These are phyloP conservation scores for Diplazon laetatorius DNA, from an alignment of 2,888 invertebrate genomes.

Conservation along the genomic window DNA sequence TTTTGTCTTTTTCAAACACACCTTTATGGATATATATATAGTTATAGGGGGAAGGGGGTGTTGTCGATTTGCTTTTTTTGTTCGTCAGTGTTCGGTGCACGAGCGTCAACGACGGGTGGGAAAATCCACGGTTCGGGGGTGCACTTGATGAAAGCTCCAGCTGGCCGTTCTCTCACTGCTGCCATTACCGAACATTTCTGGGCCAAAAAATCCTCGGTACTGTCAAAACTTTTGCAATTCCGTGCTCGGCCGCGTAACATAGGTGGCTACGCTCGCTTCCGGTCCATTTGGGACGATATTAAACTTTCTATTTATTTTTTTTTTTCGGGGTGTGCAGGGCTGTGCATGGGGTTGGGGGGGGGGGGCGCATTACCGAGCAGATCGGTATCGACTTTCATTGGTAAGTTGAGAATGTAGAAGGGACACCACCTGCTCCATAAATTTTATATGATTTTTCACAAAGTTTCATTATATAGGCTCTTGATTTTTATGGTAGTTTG, in stretches of 20 bases:
- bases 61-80: slow-evolving; percentile 25
- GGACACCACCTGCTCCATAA: too few species aligned
- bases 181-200: slow-evolving; percentile 31
- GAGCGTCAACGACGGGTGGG: slow-evolving; percentile 24
- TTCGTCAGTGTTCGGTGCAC: neutral
- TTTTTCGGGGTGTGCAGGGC: too few species aligned
- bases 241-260: neutral
- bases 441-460: too few species aligned
- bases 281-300: neutral
- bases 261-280: slow-evolving; percentile 16
- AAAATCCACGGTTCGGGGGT: slow-evolving; percentile 35
- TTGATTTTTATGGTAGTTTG: too few species aligned
- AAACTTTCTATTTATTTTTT: neutral
- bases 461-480: too few species aligned
- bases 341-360: neutral
- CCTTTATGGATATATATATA: slow-evolving; percentile 5
- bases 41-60: neutral
- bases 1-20: too few species aligned
- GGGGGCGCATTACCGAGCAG: too few species aligned
- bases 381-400: slow-evolving; percentile 13
- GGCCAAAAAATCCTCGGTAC: slow-evolving; percentile 36
- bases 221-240: slow-evolving; percentile 54
- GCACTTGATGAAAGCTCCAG: slow-evolving; percentile 46
- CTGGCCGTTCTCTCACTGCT: slow-evolving; percentile 39
- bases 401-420: neutral